Percentiles rank a stretch among this genome's conserved stretches.
phyloP scores from a whole-genome alignment of 2,888 invertebrate genomes.

The Nezara viridula region DNA sequence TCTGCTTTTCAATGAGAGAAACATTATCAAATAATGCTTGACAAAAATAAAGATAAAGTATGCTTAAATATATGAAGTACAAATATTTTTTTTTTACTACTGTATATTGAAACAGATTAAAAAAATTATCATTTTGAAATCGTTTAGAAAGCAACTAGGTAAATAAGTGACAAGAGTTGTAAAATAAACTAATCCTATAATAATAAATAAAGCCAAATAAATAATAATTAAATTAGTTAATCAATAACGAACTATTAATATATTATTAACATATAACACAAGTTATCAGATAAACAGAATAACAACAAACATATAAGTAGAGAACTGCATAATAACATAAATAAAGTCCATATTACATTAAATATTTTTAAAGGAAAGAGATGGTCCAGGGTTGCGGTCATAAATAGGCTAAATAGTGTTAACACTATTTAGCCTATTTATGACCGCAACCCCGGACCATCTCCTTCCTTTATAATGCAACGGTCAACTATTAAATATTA shows the following conservation, averaged over 20 bases:
- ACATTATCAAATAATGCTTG: no score
- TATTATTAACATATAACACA: background rate
- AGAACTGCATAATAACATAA: background rate
- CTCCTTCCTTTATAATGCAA: no score
- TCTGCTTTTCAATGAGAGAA: no score
- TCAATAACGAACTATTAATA: background rate
- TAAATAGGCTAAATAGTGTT: no score
- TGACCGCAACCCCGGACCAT: no score
- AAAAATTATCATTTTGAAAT: background rate
- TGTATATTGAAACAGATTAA: background rate
- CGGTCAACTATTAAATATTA: background rate
- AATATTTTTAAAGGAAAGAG: no score
- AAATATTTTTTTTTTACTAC: no score
- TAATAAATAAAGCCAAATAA: background rate
- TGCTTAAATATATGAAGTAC: no score
- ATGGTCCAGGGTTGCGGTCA: no score
- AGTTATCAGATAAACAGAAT: background rate
- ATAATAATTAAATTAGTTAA: background rate
- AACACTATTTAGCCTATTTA: no score
- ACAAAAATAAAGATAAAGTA: no score
- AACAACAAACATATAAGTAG: slow-evolving; percentile 4
- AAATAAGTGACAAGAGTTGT: no score
- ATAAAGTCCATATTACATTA: background rate
- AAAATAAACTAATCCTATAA: background rate
- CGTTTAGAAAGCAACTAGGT: background rate